Percentiles rank a stretch among this genome's conserved stretches.
These are phyloP conservation scores for Agrypnus murinus DNA, from an alignment of 2,888 invertebrate genomes.

Conservation along the genomic window DNA sequence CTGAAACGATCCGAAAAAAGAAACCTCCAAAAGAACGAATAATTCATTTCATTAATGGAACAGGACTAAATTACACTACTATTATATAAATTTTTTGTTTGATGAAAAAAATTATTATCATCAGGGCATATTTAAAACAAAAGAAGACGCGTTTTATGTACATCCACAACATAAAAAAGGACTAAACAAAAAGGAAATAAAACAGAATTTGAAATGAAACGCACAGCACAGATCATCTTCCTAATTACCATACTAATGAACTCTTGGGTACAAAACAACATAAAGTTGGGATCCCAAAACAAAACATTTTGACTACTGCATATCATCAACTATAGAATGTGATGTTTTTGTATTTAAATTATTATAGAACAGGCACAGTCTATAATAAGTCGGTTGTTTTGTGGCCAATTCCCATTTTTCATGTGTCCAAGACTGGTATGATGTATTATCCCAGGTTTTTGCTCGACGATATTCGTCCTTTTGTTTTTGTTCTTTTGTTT, in stretches of 20 bases:
- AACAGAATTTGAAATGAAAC: conserved; percentile 24
- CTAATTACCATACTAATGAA: conserved; percentile 69
- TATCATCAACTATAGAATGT: conserved; percentile 47
- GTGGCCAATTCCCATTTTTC: conserved; percentile 63
- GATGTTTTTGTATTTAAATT: conserved; percentile 34
- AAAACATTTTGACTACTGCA: conserved; percentile 61
- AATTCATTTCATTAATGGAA: conserved; percentile 37
- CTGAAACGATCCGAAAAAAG: conserved; percentile 39
- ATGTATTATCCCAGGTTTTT: conserved; percentile 62
- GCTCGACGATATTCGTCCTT: conserved; percentile 47
- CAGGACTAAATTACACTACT: not conserved
- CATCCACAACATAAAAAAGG: too few relatives aligned
- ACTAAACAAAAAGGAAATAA: not conserved
- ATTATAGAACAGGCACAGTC: conserved; percentile 52
- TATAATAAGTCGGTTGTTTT: conserved; percentile 54
- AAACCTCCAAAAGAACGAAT: conserved; percentile 22
- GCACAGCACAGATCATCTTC: conserved; percentile 51
- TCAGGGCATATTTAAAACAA: too few relatives aligned
- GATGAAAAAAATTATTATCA: too few relatives aligned
- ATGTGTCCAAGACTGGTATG: conserved; percentile 63
- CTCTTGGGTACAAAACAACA: conserved; percentile 57
- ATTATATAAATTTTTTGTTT: too few relatives aligned
- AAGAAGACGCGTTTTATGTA: too few relatives aligned
- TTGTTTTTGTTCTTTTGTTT: conserved; percentile 17
- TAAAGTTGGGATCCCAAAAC: conserved; percentile 58